Conservation (phyloP, 1,140 invertebrate species). For the Apis mellifera region DNA sequence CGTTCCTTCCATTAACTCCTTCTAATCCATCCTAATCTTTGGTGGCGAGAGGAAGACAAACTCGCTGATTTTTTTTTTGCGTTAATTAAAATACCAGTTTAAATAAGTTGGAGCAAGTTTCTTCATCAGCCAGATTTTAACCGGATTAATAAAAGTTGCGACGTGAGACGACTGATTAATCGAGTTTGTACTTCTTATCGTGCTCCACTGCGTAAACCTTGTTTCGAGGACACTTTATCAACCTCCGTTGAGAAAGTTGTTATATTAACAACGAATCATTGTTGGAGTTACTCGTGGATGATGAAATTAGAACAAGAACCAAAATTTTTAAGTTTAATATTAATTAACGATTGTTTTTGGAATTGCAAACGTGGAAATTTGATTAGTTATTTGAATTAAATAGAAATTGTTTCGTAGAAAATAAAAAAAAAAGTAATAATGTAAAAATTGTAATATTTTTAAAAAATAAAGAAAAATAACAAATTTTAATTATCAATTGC, state of each 20-base stretch:
- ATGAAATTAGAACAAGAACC: neutral
- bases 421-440: too few relatives aligned
- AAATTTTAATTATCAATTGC: too few relatives aligned
- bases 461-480: too few relatives aligned
- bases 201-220: neutral
- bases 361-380: neutral
- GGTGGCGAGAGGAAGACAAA: neutral
- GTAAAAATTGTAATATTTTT: too few relatives aligned
- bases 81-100: conserved; percentile 14
- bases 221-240: neutral
- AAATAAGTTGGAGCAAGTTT: neutral
- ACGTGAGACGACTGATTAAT: conserved; percentile 32
- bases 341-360: neutral
- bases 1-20: neutral
- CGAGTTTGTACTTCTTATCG: conserved; percentile 31
- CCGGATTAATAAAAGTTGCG: conserved; percentile 9
- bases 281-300: neutral
- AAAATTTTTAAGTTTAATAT: neutral
- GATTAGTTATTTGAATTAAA: too few relatives aligned
- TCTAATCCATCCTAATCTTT: neutral
- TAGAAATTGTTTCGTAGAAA: neutral
- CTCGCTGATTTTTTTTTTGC: conserved; percentile 2
- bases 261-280: conserved; percentile 6
- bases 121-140: conserved; percentile 23
- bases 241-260: neutral